Evolutionary conservation across 2,888 invertebrate genomes (phyloP), one percentile per base, ranked within the genome.

Genomic region (Cheilosia vernalis): DNA sequence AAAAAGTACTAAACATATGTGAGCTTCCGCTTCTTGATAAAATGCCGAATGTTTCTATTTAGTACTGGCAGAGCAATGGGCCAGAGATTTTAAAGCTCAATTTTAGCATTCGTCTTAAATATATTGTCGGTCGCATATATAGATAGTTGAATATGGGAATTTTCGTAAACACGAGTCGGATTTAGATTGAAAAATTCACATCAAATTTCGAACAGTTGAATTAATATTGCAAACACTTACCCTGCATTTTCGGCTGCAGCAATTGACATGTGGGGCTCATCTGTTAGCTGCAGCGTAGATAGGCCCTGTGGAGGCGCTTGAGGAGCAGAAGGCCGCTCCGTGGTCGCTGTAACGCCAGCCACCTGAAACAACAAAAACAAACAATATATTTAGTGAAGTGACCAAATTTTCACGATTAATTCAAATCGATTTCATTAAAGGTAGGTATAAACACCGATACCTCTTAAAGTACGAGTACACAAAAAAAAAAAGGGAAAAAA

Each of bases 261-360:
- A 92, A 92, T 92, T 91, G 92, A 92, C 92, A 92, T 92, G 90
- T 92, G 92, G 90, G 91, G 91, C 90, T 92, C 92, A 92, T 92
- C 92, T 91, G 92, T 91, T 90, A 91, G 91, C 90, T 90, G 91
- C 90, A 92, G 89, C 90, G 91, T 89, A 90, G 91, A 91, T 90
- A 90, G 90, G 90, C 91, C 91, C 90, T 89, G 89, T 88, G 89
- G 88, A 89, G 89, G 88, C 88, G 88, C 88, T 87, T 88, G 87
- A 63, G 89, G 88, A 88, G 89, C 88, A 87, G 88, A 79, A 81
- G 88, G 87, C 70, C 89, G 89, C 89, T 89, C 89, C 89, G 89
- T 89, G 89, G 89, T 89, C 88, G 89, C 89, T 89, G 89, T 89
- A 87, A 89, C 88, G 87, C 89, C 89, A 89, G 89, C 89, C 89